Percentiles rank a stretch among this genome's conserved stretches.
Evolutionary conservation across 2,888 invertebrate genomes (phyloP).

Genomic region (Caenorhabditis sinica): DNA sequence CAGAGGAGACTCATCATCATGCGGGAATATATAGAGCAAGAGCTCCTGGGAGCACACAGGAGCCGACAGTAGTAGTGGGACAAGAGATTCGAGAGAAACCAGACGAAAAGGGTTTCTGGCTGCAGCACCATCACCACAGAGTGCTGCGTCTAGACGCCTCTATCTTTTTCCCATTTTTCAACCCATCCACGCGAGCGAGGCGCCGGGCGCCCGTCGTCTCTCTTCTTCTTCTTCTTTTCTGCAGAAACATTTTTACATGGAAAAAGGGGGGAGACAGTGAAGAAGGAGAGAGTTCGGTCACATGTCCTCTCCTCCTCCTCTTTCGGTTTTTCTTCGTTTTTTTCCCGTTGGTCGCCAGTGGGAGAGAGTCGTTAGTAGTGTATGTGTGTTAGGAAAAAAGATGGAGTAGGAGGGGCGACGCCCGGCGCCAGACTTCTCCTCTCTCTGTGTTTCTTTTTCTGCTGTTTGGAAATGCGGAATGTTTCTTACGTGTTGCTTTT

Average conservation of each 20-base stretch:
- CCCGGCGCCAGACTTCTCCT: constrained; percentile 49
- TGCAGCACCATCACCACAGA: background rate
- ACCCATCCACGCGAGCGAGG: constrained; percentile 28
- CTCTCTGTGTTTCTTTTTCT: constrained; percentile 27
- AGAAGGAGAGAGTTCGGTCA: constrained; percentile 53
- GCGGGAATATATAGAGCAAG: background rate
- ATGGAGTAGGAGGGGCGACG: constrained; percentile 37
- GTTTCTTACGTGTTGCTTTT: constrained; percentile 22
- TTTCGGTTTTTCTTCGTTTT: constrained; percentile 11
- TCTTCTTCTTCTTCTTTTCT: background rate
- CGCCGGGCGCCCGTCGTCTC: constrained; percentile 23
- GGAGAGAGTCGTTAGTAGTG: constrained; percentile 53
- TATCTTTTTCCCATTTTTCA: constrained; percentile 55
- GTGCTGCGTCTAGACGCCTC: constrained; percentile 47
- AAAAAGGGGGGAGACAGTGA: constrained; percentile 15
- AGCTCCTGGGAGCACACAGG: background rate
- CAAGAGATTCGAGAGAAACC: constrained; percentile 13
- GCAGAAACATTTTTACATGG: constrained; percentile 30
- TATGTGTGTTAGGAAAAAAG: constrained; percentile 30
- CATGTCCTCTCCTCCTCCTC: constrained; percentile 47
- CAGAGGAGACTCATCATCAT: constrained; percentile 9
- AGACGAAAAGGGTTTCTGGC: background rate
- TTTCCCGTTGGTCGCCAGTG: constrained; percentile 13
- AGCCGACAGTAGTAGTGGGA: background rate
- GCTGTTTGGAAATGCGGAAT: constrained; percentile 31